Percentiles rank a stretch among this genome's conserved stretches.
Evolutionary conservation across 2,888 invertebrate genomes (phyloP).

Genomic region (Imbricaverruca yamaguchii): DNA sequence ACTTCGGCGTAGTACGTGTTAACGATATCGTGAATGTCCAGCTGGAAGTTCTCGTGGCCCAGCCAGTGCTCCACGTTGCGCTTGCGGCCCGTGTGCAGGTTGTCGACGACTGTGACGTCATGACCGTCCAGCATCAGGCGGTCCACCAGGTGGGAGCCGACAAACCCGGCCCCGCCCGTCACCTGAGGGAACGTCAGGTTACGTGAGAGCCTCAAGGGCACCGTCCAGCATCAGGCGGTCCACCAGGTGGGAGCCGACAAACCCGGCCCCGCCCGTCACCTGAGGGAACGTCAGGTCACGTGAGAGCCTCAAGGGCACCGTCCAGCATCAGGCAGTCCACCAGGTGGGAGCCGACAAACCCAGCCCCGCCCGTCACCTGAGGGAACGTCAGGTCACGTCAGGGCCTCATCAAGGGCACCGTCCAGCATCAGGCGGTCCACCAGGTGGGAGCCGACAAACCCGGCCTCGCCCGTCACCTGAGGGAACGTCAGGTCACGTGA

Average conservation of each 20-base stretch:
- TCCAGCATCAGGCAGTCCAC: slow-evolving; percentile 91
- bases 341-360: slow-evolving; percentile 98
- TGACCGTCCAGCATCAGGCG: slow-evolving; percentile 90
- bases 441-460: slow-evolving; percentile 98
- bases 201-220: slow-evolving; percentile 57
- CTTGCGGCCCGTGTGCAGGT: slow-evolving; percentile 95
- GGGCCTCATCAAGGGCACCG: slow-evolving; percentile 72
- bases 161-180: slow-evolving; percentile 96
- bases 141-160: slow-evolving; percentile 98
- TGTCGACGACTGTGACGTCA: slow-evolving; percentile 92
- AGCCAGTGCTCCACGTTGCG: slow-evolving; percentile 98
- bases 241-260: slow-evolving; percentile 97
- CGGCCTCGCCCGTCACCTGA: slow-evolving; percentile 89
- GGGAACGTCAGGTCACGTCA: too few species aligned
- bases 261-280: slow-evolving; percentile 94
- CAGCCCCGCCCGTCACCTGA: slow-evolving; percentile 89
- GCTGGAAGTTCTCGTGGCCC: slow-evolving; percentile 96
- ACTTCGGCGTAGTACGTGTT: slow-evolving; percentile 96
- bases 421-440: slow-evolving; percentile 91
- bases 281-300: slow-evolving; percentile 38
- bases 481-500: too few species aligned
- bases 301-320: slow-evolving; percentile 66
- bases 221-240: slow-evolving; percentile 91
- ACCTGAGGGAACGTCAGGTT: slow-evolving; percentile 48
- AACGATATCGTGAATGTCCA: slow-evolving; percentile 97